phyloP scores from a whole-genome alignment of 2,113 vertebrate species.

The Indri indri region DNA sequence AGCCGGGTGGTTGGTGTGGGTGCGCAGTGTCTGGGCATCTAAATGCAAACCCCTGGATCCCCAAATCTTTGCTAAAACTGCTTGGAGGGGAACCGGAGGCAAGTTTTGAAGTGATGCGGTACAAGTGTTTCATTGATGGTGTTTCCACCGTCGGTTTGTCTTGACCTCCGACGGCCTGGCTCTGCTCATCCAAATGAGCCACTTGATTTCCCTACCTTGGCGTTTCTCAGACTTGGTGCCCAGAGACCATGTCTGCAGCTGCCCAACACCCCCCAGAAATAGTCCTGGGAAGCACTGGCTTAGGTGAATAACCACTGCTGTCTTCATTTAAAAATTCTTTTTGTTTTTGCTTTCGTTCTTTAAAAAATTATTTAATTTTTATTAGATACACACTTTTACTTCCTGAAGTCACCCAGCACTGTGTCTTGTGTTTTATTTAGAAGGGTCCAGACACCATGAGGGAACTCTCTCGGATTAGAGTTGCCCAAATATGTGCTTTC shows the following conservation, averaged over 20 bases:
- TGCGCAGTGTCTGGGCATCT: fast-evolving
- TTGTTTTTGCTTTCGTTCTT: constrained; percentile 6
- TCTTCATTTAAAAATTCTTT: neutral
- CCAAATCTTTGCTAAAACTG: neutral
- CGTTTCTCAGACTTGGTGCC: neutral
- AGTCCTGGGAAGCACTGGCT: too few relatives aligned
- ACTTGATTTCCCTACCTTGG: neutral
- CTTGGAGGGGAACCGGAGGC: neutral
- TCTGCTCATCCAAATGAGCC: fast-evolving
- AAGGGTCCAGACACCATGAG: neutral
- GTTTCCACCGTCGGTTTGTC: neutral
- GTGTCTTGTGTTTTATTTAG: neutral
- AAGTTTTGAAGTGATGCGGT: neutral
- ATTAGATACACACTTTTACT: neutral
- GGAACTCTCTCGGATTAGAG: neutral
- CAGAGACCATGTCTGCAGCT: neutral
- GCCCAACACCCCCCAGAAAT: too few relatives aligned
- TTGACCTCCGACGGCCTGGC: neutral
- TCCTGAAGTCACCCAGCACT: neutral
- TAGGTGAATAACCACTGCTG: neutral
- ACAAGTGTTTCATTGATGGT: fast-evolving
- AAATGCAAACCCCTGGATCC: too few relatives aligned
- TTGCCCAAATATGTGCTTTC: neutral
- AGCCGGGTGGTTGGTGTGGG: fast-evolving
- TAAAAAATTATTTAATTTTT: neutral